Percentiles rank a stretch among this genome's conserved stretches.
Evolutionary conservation across 1,140 invertebrate species (phyloP).

Genomic region (Ostrea edulis): DNA sequence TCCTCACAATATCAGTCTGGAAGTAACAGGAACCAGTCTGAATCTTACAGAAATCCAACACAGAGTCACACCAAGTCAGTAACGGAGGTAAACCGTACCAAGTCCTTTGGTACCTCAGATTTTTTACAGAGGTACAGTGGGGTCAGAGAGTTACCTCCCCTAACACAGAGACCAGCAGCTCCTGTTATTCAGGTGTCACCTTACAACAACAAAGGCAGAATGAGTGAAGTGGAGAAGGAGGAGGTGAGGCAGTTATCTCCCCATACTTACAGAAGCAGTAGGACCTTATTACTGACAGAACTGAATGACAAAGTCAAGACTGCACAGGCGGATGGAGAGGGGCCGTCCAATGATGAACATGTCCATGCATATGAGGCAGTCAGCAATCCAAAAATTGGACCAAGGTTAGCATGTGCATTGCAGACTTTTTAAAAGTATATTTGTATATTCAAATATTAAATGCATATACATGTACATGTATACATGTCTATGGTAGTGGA

Average conservation of each 20-base stretch:
- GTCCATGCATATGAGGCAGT: neutral
- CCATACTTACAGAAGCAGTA: conserved; percentile 20
- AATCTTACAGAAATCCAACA: neutral
- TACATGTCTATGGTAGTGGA: too few relatives aligned
- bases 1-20: neutral
- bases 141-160: conserved; percentile 15
- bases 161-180: neutral
- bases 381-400: neutral
- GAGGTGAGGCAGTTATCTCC: conserved; percentile 1
- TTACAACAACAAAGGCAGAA: neutral
- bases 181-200: neutral
- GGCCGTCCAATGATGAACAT: neutral
- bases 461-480: too few relatives aligned
- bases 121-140: conserved; percentile 12
- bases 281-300: neutral
- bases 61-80: neutral
- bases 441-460: too few relatives aligned
- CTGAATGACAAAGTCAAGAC: conserved; percentile 12
- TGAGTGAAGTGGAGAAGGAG: neutral
- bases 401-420: neutral
- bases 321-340: neutral
- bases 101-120: conserved; percentile 20
- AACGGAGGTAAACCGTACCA: neutral
- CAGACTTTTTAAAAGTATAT: neutral
- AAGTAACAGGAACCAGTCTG: neutral